Percentiles rank a stretch among this genome's conserved stretches.
Conservation (phyloP, 30 jellyfish, hydroid and myxozoan species). For the Turritopsis rubra region DNA sequence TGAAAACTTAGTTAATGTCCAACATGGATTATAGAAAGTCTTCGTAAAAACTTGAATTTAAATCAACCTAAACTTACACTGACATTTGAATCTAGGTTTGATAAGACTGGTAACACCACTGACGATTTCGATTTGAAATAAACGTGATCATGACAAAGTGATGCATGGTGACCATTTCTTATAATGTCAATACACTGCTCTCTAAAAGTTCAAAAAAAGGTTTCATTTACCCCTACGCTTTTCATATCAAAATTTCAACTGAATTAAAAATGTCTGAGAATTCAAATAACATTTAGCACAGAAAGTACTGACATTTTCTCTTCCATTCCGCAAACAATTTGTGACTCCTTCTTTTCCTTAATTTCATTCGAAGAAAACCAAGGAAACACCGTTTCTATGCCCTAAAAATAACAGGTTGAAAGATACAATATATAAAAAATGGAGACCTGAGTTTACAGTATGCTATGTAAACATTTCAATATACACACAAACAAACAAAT, state of each 20-base stretch:
- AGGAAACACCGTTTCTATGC: background rate
- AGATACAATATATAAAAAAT: background rate
- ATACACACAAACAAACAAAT: no score
- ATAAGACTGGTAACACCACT: background rate
- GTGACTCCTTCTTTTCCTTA: background rate
- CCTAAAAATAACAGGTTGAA: background rate
- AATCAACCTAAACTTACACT: background rate
- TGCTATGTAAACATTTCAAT: no score
- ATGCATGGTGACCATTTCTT: background rate
- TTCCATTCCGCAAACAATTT: background rate
- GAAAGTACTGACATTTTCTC: background rate
- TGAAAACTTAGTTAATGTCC: no score
- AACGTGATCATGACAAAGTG: background rate
- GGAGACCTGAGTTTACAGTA: no score
- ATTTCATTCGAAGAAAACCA: constrained; percentile 4
- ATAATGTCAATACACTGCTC: background rate
- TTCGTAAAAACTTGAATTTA: no score
- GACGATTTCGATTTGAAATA: background rate
- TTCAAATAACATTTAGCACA: no score
- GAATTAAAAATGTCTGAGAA: background rate
- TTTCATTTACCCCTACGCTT: background rate
- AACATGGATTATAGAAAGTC: no score
- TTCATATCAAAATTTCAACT: no score
- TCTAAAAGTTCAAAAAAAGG: background rate
- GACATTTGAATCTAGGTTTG: background rate